Evolutionary conservation across 2,113 vertebrate species (phyloP), one percentile per base, ranked within the genome.

Genomic region (Gnathonemus longibarbis): DNA sequence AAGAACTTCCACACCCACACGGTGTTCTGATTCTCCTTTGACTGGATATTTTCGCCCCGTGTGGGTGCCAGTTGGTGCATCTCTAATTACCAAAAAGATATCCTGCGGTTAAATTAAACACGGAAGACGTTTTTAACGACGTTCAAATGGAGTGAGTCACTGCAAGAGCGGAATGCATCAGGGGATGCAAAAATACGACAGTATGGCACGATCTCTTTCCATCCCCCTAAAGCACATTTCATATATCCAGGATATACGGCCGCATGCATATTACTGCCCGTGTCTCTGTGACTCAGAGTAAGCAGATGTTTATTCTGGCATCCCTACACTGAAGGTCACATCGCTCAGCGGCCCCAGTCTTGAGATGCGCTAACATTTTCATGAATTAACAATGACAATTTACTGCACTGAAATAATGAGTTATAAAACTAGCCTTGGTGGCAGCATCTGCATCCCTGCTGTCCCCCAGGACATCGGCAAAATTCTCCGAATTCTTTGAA

Each of bases 331-430:
- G 80, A 90, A 56, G 89, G 88, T 90, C 80, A 85, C 84, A 42
- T 53, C 27, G 88, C 92, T 95, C 91, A 94, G 91, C 93, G 91
- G 90, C 91, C 89, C n/a, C 77, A 89, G 88, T 58, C 93, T 92
- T 92, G 89, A 92, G 84, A 92, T 89, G 77, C 50, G 27, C 74
- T 92, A 93, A 92, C 93, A 92, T 93, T 93, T 94, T 91, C 87
- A 93, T 94, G 93, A 95, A 94, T 95, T 93, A 94, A 92, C 94
- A 91, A 93, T 91, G 62, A 80, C 84, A 91, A 92, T 93, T 93
- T 93, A 91, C 58, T 90, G 91, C 94, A 91, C 90, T 93, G 91
- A 93, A 93, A 93, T 92, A 92, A 93, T 90, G 80, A 93, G 91
- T 88, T 91, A 92, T 90, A 93, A 90, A 85, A 90, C 89, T 91